A percentile compares a stretch with the other conserved stretches of the same genome.
phyloP scores from a whole-genome alignment of 2,888 invertebrate genomes.

The Drosophila setosimentum region DNA sequence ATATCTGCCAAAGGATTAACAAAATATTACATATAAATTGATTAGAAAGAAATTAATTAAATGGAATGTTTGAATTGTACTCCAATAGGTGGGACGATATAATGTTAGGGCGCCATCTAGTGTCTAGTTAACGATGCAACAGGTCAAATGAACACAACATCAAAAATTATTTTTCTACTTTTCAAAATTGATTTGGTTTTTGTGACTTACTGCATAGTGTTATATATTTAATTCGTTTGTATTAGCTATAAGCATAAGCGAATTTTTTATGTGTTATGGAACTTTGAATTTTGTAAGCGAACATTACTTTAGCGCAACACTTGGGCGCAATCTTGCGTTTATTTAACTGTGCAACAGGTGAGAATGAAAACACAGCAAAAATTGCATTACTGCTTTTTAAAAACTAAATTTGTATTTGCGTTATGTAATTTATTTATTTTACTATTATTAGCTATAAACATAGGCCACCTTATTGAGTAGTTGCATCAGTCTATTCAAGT shows the following conservation, averaged over 20 bases:
- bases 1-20: conserved; percentile 51
- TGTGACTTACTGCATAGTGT: neutral
- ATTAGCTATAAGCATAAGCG: conserved; percentile 57
- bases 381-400: neutral
- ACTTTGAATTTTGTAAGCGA: neutral
- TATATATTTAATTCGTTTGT: neutral
- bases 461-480: conserved; percentile 72
- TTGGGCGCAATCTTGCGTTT: neutral
- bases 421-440: neutral
- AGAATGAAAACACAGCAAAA: neutral
- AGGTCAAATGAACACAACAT: neutral
- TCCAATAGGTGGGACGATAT: neutral
- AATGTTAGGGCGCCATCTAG: neutral
- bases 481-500: conserved; percentile 25
- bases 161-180: neutral
- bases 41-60: neutral
- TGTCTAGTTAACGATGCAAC: too few relatives aligned
- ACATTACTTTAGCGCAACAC: neutral
- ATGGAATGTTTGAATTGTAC: neutral
- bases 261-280: conserved; percentile 44
- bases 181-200: neutral
- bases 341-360: neutral
- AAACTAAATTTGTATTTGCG: neutral
- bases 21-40: conserved; percentile 1
- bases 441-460: conserved; percentile 56